These are phyloP conservation scores for Mimas tiliae DNA, from an alignment of 2,888 invertebrate genomes.

Conservation along the genomic window DNA sequence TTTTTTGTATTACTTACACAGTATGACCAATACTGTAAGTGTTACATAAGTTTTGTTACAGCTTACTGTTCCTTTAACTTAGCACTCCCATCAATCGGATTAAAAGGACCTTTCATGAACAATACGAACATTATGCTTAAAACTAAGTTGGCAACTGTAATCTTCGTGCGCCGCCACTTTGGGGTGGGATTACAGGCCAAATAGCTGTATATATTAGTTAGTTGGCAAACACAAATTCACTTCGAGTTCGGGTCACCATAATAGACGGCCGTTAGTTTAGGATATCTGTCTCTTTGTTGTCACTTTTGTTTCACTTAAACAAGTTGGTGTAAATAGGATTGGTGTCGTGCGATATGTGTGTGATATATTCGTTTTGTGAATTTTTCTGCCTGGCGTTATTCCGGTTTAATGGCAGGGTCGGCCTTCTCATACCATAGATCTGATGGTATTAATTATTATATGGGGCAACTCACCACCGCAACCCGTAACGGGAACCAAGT, in stretches of 20 bases:
- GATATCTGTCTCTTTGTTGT: constrained; percentile 30
- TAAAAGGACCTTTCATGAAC: constrained; percentile 36
- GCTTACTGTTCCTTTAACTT: constrained; percentile 8
- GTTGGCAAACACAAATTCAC: constrained; percentile 51
- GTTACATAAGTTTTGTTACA: neutral
- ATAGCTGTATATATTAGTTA: constrained; percentile 33
- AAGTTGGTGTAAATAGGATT: neutral
- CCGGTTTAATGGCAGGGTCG: no score
- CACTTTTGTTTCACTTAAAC: neutral
- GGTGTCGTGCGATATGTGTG: neutral
- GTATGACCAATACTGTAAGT: neutral
- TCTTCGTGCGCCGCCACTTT: constrained; percentile 51
- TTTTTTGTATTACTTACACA: neutral
- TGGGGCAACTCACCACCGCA: no score
- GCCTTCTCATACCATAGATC: no score
- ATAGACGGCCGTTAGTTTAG: constrained; percentile 31
- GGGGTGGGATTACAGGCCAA: constrained; percentile 49
- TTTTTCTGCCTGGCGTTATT: no score
- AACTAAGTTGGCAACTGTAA: constrained; percentile 54
- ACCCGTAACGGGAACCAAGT: no score
- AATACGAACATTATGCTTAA: constrained; percentile 42
- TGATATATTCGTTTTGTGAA: neutral
- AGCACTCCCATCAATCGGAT: constrained; percentile 27
- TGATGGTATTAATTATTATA: no score
- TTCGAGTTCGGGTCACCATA: constrained; percentile 34